Evolutionary conservation across 2,888 invertebrate genomes (phyloP), one percentile per base, ranked within the genome.

Genomic region (Petrolisthes cinctipes): DNA sequence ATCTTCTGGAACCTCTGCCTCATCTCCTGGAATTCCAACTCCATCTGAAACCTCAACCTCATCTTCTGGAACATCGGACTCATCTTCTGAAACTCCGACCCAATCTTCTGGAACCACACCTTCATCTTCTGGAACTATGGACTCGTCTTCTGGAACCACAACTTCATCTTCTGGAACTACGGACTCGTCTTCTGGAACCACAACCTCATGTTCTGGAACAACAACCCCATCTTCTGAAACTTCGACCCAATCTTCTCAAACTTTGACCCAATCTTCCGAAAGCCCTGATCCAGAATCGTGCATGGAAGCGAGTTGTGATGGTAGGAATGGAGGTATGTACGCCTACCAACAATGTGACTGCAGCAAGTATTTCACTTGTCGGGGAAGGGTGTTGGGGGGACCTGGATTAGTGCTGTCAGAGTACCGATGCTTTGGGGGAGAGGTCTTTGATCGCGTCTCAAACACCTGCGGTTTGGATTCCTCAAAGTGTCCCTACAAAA

Each of bases 321-420:
- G 68, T 14, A 82, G 68, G n/a, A 9, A 1, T 37, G 53, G n/a
- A 5, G 82, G 82, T 17, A 6, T 66, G 6, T 82, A 82, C 53
- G 37, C 20, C 14, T 66, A 82, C 68, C 82, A 82, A 9, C 7
- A 82, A 4, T 82, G 82, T n/a, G 68, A 82, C 53, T 82, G 82
- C 53, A 66, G 68, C 14, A 61, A 66, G 5, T 68, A 82, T 51
- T 82, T 68, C n/a, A 7, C 68, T 5, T 82, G 82, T 14, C 6
- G 7, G n/a, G 2, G 17, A 14, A 51, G 66, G 0, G 7, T 68
- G 53, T 4, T 68, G 17, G 51, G 53, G 6, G 82, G 68, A 68
- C 51, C 11, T 17, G 68, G 5, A 4, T 17, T 82, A 66, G 5
- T 82, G 3, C n/a, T 17, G 66, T 53, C 4, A 1, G 51, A 82